A percentile compares a stretch with the other conserved stretches of the same genome.
Evolutionary conservation across 2,888 invertebrate species (phyloP).

Genomic region (Megalurothrips usitatus): DNA sequence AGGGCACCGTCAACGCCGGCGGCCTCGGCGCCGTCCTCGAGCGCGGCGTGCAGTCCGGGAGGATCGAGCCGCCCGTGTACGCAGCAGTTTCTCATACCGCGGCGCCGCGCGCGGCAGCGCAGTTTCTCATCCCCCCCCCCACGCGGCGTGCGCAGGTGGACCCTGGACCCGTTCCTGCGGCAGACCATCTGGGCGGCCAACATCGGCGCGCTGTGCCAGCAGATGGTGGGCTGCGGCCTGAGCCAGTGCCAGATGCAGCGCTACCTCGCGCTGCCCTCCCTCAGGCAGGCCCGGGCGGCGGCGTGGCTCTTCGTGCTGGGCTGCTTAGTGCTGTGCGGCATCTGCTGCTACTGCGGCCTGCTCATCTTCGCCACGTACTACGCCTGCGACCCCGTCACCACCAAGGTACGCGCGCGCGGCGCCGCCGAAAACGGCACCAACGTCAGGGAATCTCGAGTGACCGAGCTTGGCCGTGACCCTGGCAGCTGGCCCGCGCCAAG

Average conservation of each 20-base stretch:
- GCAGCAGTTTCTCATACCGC: not conserved
- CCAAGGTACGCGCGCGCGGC: conserved; percentile 45
- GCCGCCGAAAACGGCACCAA: too few relatives aligned
- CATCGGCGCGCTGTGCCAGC: conserved; percentile 32
- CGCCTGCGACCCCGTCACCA: conserved; percentile 60
- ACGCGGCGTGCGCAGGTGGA: conserved; percentile 39
- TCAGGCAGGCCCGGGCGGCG: conserved; percentile 32
- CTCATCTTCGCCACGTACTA: conserved; percentile 60
- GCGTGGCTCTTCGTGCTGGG: not conserved
- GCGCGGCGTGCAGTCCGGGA: conserved; percentile 35
- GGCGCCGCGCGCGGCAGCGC: too few relatives aligned
- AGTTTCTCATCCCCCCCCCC: too few relatives aligned
- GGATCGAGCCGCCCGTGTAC: conserved; percentile 39
- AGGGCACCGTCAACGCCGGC: conserved; percentile 39
- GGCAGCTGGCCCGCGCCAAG: conserved; percentile 35
- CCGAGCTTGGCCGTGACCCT: not conserved
- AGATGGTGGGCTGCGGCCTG: conserved; percentile 34
- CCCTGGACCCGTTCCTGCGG: conserved; percentile 44
- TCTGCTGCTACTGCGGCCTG: conserved; percentile 46
- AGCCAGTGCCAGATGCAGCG: conserved; percentile 36
- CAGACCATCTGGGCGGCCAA: conserved; percentile 35
- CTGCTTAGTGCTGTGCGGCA: not conserved
- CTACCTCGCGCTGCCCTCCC: conserved; percentile 34
- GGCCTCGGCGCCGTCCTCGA: conserved; percentile 38
- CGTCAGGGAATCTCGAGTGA: not conserved